These are phyloP conservation scores for Hippopotamus amphibius DNA, from an alignment of 2,113 vertebrate genomes.

Conservation along the genomic window DNA sequence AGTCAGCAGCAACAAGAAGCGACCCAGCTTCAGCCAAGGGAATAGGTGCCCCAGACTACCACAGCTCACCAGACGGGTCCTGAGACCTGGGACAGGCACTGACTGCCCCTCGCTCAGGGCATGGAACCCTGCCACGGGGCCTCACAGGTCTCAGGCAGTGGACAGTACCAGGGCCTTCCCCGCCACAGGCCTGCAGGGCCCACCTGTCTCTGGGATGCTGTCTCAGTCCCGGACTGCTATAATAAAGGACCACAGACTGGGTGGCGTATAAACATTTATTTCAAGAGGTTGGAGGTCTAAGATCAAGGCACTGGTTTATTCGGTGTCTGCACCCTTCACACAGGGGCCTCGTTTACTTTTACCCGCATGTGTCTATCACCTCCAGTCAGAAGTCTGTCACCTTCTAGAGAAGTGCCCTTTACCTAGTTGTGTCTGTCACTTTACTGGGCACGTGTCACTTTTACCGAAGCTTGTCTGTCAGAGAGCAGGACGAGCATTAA, in stretches of 20 bases:
- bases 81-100: not conserved
- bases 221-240: not conserved
- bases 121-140: not conserved
- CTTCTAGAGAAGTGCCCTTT: not conserved
- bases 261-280: not conserved
- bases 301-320: not conserved
- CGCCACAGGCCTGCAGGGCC: not conserved
- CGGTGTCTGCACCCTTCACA: not conserved
- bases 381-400: not conserved
- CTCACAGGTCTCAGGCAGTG: not conserved
- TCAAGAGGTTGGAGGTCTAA: not conserved
- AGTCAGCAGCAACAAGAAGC: not conserved
- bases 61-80: not conserved
- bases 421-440: not conserved
- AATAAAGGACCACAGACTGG: not conserved
- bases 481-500: not conserved
- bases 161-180: not conserved
- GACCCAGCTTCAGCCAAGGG: not conserved
- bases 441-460: not conserved
- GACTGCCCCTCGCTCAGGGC: fast-evolving
- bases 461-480: not conserved
- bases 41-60: too few species aligned
- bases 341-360: not conserved
- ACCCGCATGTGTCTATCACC: not conserved
- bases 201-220: too few species aligned